These are phyloP conservation scores for Myrmecobius fasciatus DNA, from an alignment of 2,113 vertebrate species.

Conservation along the genomic window DNA sequence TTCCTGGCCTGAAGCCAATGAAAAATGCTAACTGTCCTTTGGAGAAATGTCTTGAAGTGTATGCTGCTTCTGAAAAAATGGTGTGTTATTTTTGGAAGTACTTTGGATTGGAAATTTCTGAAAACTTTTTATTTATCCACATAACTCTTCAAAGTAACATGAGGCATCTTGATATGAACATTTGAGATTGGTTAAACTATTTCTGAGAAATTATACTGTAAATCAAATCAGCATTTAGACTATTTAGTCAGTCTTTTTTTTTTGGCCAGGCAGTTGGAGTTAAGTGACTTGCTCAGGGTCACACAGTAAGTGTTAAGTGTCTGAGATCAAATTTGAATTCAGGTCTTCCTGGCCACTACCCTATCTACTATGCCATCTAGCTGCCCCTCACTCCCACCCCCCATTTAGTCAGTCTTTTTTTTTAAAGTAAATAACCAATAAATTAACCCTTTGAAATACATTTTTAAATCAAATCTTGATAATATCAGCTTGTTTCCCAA, in stretches of 20 bases:
- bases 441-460: neutral
- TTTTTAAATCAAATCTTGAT: constrained; percentile 34
- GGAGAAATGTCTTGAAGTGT: constrained; percentile 19
- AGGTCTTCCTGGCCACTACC: too few relatives aligned
- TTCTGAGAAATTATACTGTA: constrained; percentile 40
- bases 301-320: too few relatives aligned
- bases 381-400: too few relatives aligned
- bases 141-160: constrained; percentile 14
- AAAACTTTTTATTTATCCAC: constrained; percentile 40
- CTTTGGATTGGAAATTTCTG: constrained; percentile 23
- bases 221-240: constrained; percentile 40
- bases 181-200: constrained; percentile 45
- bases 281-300: too few relatives aligned
- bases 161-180: constrained; percentile 1
- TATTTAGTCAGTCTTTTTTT: constrained; percentile 43
- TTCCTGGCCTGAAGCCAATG: neutral
- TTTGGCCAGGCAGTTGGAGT: too few relatives aligned
- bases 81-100: neutral
- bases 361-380: too few relatives aligned
- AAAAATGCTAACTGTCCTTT: neutral
- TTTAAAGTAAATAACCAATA: neutral
- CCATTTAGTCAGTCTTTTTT: constrained; percentile 1
- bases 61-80: neutral
- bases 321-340: too few relatives aligned
- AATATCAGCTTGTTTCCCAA: neutral